Evolutionary conservation across 2,888 invertebrate species (phyloP).

Genomic region (Lepidochrysops patricia): DNA sequence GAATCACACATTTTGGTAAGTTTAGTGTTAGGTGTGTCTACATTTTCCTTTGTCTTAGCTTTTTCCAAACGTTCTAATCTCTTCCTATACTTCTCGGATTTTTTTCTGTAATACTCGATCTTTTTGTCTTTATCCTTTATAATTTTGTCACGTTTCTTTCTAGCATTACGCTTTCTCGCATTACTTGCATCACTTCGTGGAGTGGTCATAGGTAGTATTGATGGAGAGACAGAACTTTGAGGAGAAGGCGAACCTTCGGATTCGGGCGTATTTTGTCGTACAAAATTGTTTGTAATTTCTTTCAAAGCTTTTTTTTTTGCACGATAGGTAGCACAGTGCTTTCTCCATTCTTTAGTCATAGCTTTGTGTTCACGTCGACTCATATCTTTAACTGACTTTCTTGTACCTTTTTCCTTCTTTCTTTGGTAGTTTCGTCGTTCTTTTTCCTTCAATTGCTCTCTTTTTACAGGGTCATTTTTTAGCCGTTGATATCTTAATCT

Average conservation of each 20-base stretch:
- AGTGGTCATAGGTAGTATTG: conserved; percentile 16
- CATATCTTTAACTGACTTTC: conserved; percentile 25
- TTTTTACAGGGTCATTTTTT: conserved; percentile 24
- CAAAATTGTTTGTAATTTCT: conserved; percentile 21
- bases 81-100: conserved; percentile 17
- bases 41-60: conserved; percentile 19
- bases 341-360: conserved; percentile 19
- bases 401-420: conserved; percentile 21
- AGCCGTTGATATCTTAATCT: conserved; percentile 23
- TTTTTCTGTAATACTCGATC: conserved; percentile 13
- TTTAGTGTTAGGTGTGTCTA: conserved; percentile 25
- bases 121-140: conserved; percentile 11
- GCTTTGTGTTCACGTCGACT: conserved; percentile 23
- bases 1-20: conserved; percentile 14
- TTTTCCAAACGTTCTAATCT: conserved; percentile 23
- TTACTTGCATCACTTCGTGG: conserved; percentile 18
- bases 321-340: conserved; percentile 21
- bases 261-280: conserved; percentile 19
- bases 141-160: conserved; percentile 14
- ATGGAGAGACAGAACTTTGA: conserved; percentile 9
- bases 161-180: conserved; percentile 12
- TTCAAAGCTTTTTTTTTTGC: conserved; percentile 23
- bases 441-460: conserved; percentile 22
- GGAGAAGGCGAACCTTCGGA: conserved; percentile 15
- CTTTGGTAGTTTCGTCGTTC: conserved; percentile 17